These are phyloP conservation scores for Nemotelus nigrinus DNA, from an alignment of 2,888 invertebrate genomes.

Conservation along the genomic window DNA sequence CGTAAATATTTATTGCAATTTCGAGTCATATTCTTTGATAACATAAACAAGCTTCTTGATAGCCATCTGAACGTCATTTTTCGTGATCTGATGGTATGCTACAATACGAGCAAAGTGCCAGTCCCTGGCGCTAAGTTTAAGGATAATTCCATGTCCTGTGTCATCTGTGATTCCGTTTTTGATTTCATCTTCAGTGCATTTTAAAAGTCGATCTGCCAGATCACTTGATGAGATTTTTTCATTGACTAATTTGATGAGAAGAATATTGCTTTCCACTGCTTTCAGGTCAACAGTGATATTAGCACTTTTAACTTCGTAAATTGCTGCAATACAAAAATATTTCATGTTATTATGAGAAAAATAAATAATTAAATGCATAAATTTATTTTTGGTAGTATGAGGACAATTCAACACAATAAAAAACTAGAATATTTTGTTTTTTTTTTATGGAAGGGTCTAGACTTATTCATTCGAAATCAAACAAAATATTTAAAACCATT, in stretches of 20 bases:
- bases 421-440: too few species aligned
- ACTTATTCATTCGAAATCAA: too few species aligned
- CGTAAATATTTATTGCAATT: too few species aligned
- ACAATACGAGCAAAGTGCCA: slow-evolving; percentile 74
- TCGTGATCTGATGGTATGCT: slow-evolving; percentile 75
- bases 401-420: too few species aligned
- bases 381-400: too few species aligned
- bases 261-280: slow-evolving; percentile 78
- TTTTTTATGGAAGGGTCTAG: too few species aligned
- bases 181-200: slow-evolving; percentile 65
- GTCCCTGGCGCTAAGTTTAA: slow-evolving; percentile 72
- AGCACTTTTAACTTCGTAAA: slow-evolving; percentile 70
- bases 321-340: slow-evolving; percentile 65
- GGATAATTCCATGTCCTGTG: slow-evolving; percentile 64
- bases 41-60: slow-evolving; percentile 78
- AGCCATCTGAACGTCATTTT: slow-evolving; percentile 73
- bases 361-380: too few species aligned
- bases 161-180: slow-evolving; percentile 66
- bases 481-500: too few species aligned
- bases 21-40: slow-evolving; percentile 70
- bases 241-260: slow-evolving; percentile 72
- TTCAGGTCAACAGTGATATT: slow-evolving; percentile 72
- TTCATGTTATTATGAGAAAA: too few species aligned
- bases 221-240: slow-evolving; percentile 68
- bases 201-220: slow-evolving; percentile 68